phyloP scores from a whole-genome alignment of 1,140 invertebrate genomes.

The Nylanderia fulva region DNA sequence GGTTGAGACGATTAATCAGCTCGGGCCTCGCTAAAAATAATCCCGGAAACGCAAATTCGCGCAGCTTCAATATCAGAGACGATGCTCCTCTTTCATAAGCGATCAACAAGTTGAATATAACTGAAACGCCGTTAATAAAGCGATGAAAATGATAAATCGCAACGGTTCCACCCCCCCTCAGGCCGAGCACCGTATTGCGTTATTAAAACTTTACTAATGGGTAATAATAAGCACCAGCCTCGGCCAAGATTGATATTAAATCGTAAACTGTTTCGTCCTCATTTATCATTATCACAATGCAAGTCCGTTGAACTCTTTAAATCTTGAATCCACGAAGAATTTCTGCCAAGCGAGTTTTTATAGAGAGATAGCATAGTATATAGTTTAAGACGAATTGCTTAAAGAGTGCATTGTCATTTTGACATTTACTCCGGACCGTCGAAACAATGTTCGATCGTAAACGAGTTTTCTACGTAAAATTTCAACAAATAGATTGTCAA shows the following conservation, averaged over 20 bases:
- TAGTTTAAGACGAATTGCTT: conserved; percentile 21
- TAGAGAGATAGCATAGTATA: conserved; percentile 15
- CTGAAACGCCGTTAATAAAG: conserved; percentile 74
- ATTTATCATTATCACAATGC: conserved; percentile 79
- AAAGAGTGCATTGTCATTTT: conserved; percentile 3
- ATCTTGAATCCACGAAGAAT: conserved; percentile 53
- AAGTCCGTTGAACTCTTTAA: conserved; percentile 62
- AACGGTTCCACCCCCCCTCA: conserved; percentile 67
- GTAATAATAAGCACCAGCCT: conserved; percentile 76
- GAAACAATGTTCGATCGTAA: not conserved
- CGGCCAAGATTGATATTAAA: conserved; percentile 78
- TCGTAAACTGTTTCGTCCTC: conserved; percentile 74
- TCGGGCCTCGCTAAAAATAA: conserved; percentile 59
- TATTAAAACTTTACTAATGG: conserved; percentile 79
- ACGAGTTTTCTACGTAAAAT: not conserved
- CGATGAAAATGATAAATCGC: conserved; percentile 78
- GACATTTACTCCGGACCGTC: not conserved
- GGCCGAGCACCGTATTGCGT: conserved; percentile 71
- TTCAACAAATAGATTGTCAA: not conserved
- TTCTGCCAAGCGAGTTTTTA: conserved; percentile 47
- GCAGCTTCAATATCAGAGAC: conserved; percentile 55
- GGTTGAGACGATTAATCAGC: conserved; percentile 58
- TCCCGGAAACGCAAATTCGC: conserved; percentile 63
- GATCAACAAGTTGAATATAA: conserved; percentile 75
- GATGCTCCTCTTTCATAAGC: conserved; percentile 61